These are phyloP conservation scores for Saxidomus purpurata DNA, from an alignment of 1,140 invertebrate genomes.

Conservation along the genomic window DNA sequence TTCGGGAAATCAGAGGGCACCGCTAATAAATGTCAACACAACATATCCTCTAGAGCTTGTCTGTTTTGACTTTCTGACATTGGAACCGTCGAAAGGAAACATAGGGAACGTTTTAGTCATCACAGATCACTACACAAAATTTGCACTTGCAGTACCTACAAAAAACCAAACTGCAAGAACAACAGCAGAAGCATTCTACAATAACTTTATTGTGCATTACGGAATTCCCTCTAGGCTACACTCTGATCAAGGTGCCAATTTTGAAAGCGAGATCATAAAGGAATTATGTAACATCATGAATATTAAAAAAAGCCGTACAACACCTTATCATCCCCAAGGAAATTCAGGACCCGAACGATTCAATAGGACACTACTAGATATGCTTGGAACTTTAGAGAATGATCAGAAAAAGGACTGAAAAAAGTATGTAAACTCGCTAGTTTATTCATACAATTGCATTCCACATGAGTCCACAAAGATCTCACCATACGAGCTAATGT, in stretches of 20 bases:
- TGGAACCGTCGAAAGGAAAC: slow-evolving; percentile 21
- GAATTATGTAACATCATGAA: slow-evolving; percentile 40
- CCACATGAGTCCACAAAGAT: slow-evolving; percentile 52
- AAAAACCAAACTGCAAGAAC: slow-evolving; percentile 61
- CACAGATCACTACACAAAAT: slow-evolving; percentile 68
- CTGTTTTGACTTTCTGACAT: slow-evolving; percentile 42
- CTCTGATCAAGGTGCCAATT: slow-evolving; percentile 59
- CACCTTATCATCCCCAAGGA: slow-evolving; percentile 47
- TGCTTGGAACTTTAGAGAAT: slow-evolving; percentile 58
- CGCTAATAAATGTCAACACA: slow-evolving; percentile 32
- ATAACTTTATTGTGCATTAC: slow-evolving; percentile 55
- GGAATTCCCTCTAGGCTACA: slow-evolving; percentile 44
- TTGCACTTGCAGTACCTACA: slow-evolving; percentile 62
- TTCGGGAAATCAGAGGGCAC: neutral
- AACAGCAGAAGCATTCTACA: slow-evolving; percentile 57
- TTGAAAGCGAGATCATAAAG: slow-evolving; percentile 55
- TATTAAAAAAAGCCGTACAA: slow-evolving; percentile 45
- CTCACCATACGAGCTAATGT: slow-evolving; percentile 66
- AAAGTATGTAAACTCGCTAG: slow-evolving; percentile 40
- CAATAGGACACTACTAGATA: slow-evolving; percentile 61
- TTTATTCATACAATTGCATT: slow-evolving; percentile 64
- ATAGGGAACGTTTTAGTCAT: slow-evolving; percentile 34
- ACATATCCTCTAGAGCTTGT: slow-evolving; percentile 49
- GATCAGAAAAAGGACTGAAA: slow-evolving; percentile 56
- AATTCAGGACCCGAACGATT: slow-evolving; percentile 50